Evolutionary conservation across 2,113 vertebrate genomes (phyloP).

Genomic region (human): DNA sequence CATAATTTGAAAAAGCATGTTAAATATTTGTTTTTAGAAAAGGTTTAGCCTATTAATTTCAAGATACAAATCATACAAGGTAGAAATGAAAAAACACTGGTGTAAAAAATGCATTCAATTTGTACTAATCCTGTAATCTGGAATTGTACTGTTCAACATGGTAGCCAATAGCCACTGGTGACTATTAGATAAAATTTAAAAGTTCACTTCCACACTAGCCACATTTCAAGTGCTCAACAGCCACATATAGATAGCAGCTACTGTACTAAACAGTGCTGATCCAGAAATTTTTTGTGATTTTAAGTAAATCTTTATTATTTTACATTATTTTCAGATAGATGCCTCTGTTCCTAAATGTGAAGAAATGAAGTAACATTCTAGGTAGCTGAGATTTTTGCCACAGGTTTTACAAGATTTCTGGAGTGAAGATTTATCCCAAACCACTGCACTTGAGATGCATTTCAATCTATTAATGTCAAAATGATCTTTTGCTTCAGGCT

Average conservation of each 20-base stretch:
- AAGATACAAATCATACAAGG: slow-evolving; percentile 29
- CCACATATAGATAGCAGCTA: background rate
- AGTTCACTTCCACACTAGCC: slow-evolving; percentile 24
- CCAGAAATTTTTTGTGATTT: background rate
- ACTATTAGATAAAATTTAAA: slow-evolving; percentile 24
- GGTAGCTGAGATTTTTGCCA: slow-evolving; percentile 45
- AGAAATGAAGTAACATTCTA: slow-evolving; percentile 45
- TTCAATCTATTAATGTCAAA: slow-evolving; percentile 63
- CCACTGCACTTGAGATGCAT: background rate
- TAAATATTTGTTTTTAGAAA: slow-evolving; percentile 48
- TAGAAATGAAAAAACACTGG: slow-evolving; percentile 35
- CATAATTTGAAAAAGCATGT: slow-evolving; percentile 2
- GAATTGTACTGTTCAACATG: background rate
- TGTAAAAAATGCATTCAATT: background rate
- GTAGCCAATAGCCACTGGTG: background rate
- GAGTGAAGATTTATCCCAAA: slow-evolving; percentile 25
- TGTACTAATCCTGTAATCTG: slow-evolving; percentile 29
- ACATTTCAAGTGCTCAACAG: slow-evolving; percentile 7
- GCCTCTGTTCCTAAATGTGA: slow-evolving; percentile 12
- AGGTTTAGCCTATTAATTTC: slow-evolving; percentile 41
- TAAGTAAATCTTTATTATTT: slow-evolving; percentile 30
- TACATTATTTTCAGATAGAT: slow-evolving; percentile 36
- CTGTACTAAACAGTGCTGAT: background rate
- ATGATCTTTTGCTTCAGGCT: slow-evolving; percentile 52
- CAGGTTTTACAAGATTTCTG: slow-evolving; percentile 49